Base-by-base conservation (phyloP, 2,797 vertebrate species). In the Anguilla anguilla region DNA sequence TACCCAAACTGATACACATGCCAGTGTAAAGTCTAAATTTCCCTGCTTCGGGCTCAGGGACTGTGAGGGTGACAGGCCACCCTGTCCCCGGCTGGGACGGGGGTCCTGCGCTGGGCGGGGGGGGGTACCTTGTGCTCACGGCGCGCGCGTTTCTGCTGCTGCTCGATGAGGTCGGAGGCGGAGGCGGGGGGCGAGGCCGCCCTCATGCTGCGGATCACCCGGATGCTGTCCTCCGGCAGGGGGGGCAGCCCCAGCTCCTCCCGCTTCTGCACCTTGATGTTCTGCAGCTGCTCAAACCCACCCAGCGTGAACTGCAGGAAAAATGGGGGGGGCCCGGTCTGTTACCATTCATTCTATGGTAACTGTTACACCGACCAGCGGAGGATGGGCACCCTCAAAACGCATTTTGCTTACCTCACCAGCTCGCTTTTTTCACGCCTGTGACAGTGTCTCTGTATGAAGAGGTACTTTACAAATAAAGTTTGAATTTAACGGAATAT, bases 151-250 rank as follows among this genome's bases (percentile, higher is more conserved):
- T 99, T 98, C 92, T 99, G 99, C 89, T 99, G 98, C 94, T 99
- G 99, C 90, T 99, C 98, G 0, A 99, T 99, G 88, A 99, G 97
- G 92, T 99, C 98, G 0, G 98, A 99, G 3, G 99, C 98, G 0
- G 98, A 99, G 0, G 99, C 98, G 0, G 99, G 98, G 0, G 98
- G 99, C 0, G 98, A 99, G 19, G 98, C 98, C 0, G 99, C 99
- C 31, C 99, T 96, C 98, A 99, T 99, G 90, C 94, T 99, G 59
- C 98, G 97, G 90, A 99, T 97, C 88, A 99, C 98, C 86, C 97
- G 96, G 88, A 99, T 99, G 93, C 98, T 99, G 95, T 99, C 98
- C 93, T 99, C 99, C 0, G 99, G 98, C n/a, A 99, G 96, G 0
- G 98, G 97, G 0, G 98, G 98, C 2, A 99, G 96, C 1, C 97